Evolutionary conservation across 2,888 invertebrate genomes (phyloP).

Genomic region (Portevinia maculata): DNA sequence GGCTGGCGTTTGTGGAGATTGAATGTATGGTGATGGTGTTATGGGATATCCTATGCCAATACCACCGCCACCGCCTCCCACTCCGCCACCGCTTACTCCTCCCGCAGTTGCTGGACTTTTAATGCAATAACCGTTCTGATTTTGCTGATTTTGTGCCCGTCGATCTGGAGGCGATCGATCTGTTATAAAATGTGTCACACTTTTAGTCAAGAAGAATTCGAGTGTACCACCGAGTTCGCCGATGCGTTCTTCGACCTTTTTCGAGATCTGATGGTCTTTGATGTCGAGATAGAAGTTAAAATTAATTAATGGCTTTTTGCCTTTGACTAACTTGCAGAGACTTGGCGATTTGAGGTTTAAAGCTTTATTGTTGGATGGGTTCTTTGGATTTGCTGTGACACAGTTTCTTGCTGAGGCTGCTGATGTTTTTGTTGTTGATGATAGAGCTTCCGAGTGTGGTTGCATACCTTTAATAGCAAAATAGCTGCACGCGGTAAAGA

Average conservation of each 20-base stretch:
- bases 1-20: constrained; percentile 77
- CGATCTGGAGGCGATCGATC: constrained; percentile 77
- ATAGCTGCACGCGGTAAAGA: constrained; percentile 76
- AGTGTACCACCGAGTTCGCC: constrained; percentile 87
- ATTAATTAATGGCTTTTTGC: constrained; percentile 85
- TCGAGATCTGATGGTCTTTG: constrained; percentile 87
- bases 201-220: constrained; percentile 81
- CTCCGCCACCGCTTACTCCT: constrained; percentile 62
- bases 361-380: constrained; percentile 71
- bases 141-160: constrained; percentile 53
- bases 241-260: constrained; percentile 87
- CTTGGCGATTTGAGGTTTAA: constrained; percentile 69
- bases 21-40: constrained; percentile 68
- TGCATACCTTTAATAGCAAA: constrained; percentile 83
- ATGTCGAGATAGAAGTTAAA: constrained; percentile 91
- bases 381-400: constrained; percentile 62
- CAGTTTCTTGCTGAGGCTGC: constrained; percentile 74
- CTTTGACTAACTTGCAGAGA: constrained; percentile 81
- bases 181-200: constrained; percentile 82
- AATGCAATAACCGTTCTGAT: constrained; percentile 52
- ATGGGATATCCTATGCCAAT: constrained; percentile 49
- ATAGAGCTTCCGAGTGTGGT: constrained; percentile 82
- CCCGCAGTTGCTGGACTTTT: constrained; percentile 47
- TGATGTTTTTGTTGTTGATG: constrained; percentile 80
- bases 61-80: constrained; percentile 55